Evolutionary conservation across 2,888 invertebrate species (phyloP).

Genomic region (Tetragonisca angustula): DNA sequence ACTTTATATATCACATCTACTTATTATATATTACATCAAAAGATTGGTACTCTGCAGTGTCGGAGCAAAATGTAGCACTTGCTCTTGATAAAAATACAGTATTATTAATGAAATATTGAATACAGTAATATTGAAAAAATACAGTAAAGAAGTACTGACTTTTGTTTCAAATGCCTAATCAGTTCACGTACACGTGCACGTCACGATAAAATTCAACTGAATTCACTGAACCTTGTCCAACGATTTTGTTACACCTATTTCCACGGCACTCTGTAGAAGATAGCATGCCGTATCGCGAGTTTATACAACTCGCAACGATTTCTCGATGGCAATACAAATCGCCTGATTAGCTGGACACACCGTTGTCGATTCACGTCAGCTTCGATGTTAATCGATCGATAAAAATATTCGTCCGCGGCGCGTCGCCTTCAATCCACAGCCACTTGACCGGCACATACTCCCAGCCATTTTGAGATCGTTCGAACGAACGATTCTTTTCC

Average conservation of each 20-base stretch:
- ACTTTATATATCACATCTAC: too few species aligned
- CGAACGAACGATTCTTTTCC: too few species aligned
- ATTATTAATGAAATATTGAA: too few species aligned
- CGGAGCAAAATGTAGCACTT: background rate
- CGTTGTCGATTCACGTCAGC: conserved; percentile 17
- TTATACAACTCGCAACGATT: conserved; percentile 17
- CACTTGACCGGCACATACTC: conserved; percentile 2
- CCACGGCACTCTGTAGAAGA: background rate
- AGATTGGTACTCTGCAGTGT: too few species aligned
- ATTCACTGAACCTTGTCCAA: background rate
- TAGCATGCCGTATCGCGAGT: background rate
- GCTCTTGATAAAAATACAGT: background rate
- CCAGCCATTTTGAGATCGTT: background rate
- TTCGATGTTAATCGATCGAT: conserved; percentile 64
- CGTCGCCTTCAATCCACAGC: background rate
- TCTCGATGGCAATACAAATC: conserved; percentile 51
- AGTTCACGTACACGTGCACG: background rate
- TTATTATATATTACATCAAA: too few species aligned
- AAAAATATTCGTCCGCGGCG: conserved; percentile 46
- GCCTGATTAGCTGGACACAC: conserved; percentile 57
- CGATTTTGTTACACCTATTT: background rate
- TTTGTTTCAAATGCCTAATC: background rate
- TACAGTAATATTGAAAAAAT: background rate
- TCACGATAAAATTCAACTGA: too few species aligned
- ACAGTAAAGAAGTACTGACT: background rate